Conservation (phyloP, 2,113 vertebrate species). For the Chloroceryle aenea region DNA sequence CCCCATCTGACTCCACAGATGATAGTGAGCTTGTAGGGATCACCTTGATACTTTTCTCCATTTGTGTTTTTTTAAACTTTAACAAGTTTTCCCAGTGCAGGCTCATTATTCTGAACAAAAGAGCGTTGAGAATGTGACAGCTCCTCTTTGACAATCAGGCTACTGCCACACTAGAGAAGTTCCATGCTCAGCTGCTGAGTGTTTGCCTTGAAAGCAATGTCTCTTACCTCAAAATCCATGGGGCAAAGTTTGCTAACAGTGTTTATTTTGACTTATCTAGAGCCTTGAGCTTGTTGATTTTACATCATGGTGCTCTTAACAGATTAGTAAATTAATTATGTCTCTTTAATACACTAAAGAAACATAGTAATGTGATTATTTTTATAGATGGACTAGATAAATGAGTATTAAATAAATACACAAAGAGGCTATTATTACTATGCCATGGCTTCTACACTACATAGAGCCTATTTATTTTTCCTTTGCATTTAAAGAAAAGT, state of each 20-base stretch:
- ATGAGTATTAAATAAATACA: background rate
- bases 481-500: background rate
- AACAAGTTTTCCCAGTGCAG: background rate
- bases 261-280: background rate
- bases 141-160: background rate
- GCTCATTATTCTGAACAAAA: background rate
- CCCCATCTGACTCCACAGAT: background rate
- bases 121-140: rapidly evolving
- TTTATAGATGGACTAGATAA: background rate
- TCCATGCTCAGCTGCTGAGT: rapidly evolving
- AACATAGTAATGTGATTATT: background rate
- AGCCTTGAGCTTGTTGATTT: background rate
- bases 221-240: background rate
- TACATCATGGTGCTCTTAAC: background rate
- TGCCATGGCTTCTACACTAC: background rate
- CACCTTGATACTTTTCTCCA: background rate
- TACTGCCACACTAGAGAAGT: background rate
- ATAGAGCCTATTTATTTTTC: background rate
- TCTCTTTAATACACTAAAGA: background rate
- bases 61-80: background rate
- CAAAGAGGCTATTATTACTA: background rate
- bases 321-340: background rate
- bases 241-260: background rate
- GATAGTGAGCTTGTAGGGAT: background rate
- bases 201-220: background rate